These are phyloP conservation scores for Heliconius erato DNA, from an alignment of 2,888 invertebrate species.

Conservation along the genomic window DNA sequence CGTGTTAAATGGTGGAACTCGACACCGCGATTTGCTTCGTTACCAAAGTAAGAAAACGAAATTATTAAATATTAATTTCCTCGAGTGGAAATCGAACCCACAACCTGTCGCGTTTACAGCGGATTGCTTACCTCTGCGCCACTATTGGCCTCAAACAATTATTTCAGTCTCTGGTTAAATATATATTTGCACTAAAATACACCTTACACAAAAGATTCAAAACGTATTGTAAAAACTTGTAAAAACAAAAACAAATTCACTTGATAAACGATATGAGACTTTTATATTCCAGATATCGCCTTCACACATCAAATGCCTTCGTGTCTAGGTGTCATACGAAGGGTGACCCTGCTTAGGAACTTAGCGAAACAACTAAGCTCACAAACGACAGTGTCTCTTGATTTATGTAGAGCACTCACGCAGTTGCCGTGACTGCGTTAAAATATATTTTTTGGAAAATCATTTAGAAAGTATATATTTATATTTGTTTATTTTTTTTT, in stretches of 20 bases:
- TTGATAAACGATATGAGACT: background rate
- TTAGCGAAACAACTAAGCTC: constrained; percentile 58
- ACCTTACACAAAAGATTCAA: background rate
- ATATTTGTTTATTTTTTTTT: constrained; percentile 14
- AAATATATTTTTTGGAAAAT: constrained; percentile 43
- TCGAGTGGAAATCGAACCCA: too few relatives aligned
- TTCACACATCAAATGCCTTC: constrained; percentile 49
- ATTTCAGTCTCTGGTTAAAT: too few relatives aligned
- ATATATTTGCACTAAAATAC: background rate
- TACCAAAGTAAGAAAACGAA: too few relatives aligned
- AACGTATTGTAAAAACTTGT: background rate
- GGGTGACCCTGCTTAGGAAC: constrained; percentile 62
- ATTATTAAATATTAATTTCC: too few relatives aligned
- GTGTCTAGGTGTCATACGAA: constrained; percentile 69
- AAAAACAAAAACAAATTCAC: background rate
- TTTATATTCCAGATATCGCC: background rate
- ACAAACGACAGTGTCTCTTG: constrained; percentile 61
- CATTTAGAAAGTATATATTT: constrained; percentile 5
- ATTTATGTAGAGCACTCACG: constrained; percentile 72
- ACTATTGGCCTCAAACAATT: too few relatives aligned
- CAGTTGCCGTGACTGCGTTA: constrained; percentile 58
- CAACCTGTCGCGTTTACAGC: too few relatives aligned
- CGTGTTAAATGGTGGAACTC: too few relatives aligned
- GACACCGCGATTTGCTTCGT: too few relatives aligned
- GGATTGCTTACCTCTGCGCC: too few relatives aligned